Conservation (phyloP, 2,888 invertebrate genomes). For the Apamea epomidion region DNA sequence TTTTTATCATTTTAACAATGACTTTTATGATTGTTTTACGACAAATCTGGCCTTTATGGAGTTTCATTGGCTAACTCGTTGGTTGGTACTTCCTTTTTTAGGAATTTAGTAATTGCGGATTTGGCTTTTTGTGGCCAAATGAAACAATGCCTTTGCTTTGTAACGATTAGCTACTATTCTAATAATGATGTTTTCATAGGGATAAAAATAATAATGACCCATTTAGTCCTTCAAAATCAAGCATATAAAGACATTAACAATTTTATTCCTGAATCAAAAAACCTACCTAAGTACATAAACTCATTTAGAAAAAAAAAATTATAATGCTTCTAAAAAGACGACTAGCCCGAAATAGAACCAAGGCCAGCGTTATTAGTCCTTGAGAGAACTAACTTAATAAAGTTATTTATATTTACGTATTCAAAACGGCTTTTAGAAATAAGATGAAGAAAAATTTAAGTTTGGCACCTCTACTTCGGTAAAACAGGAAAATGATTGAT, state of each 20-base stretch:
- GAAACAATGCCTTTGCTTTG: background rate
- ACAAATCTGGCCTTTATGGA: constrained; percentile 22
- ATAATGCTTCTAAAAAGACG: background rate
- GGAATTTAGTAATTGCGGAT: background rate
- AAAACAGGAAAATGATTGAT: background rate
- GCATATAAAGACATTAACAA: too few species aligned
- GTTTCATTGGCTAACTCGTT: constrained; percentile 21
- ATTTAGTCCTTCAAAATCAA: background rate
- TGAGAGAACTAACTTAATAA: background rate
- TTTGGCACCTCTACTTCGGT: background rate
- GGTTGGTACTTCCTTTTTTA: constrained; percentile 2
- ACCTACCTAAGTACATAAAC: background rate
- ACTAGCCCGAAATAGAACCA: background rate
- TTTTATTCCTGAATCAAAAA: background rate
- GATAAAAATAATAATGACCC: background rate
- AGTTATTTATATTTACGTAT: background rate
- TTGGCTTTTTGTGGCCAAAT: background rate
- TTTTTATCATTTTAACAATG: constrained; percentile 88
- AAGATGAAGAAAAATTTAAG: background rate
- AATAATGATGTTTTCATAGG: background rate
- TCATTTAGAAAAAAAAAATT: too few species aligned
- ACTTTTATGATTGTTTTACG: constrained; percentile 73
- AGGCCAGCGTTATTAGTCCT: background rate
- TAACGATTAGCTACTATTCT: background rate
- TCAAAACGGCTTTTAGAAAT: background rate